Base-by-base conservation (phyloP, 2,888 invertebrate genomes). In the Lepidochrysops patricia region DNA sequence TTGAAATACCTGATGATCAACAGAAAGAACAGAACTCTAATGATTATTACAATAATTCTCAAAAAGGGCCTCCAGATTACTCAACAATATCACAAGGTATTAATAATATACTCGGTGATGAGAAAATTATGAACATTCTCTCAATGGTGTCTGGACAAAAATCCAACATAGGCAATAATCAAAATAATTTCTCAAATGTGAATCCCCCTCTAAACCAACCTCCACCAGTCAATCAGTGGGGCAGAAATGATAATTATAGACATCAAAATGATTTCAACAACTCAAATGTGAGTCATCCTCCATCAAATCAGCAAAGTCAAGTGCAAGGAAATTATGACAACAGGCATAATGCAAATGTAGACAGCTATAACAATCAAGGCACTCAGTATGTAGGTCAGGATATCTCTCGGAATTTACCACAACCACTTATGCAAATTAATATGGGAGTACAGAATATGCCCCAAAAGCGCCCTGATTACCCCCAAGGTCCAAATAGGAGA, bases 31-130 rank as follows among this genome's bases (percentile, higher is more conserved):
- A 64, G 1, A 54, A 54, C 19, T 4, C 19, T 19, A 54, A 9
- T 29, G 29, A 32, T 15, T 12, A 29, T 54, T 29, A 29, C 3
- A 32, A 19, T 9, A 13, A 27, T 1, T 15, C 27, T 19, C 19
- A 9, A 15, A 54, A 54, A 23, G 66, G 66, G 57, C 73, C 70
- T 61, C 90, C 87, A 35, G 91, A 92, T 72, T 90, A 91, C 67
- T 89, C 90, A 54, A 92, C 83, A n/a, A 90, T 92, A 65, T 91
- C 92, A 2, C 90, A 91, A 72, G 91, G 92, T 29, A 91, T 92
- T 59, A 91, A 91, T 70, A 89, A 82, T 62, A 92, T 93, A 66
- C 81, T 93, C 54, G 92, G 92, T 12, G 92, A 93, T 84, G 90
- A 90, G 67, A 92, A 92, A 74, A 84, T 93, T 59, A 84, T 92